These are phyloP conservation scores for Zygaena filipendulae DNA, from an alignment of 2,888 invertebrate species.

Conservation along the genomic window DNA sequence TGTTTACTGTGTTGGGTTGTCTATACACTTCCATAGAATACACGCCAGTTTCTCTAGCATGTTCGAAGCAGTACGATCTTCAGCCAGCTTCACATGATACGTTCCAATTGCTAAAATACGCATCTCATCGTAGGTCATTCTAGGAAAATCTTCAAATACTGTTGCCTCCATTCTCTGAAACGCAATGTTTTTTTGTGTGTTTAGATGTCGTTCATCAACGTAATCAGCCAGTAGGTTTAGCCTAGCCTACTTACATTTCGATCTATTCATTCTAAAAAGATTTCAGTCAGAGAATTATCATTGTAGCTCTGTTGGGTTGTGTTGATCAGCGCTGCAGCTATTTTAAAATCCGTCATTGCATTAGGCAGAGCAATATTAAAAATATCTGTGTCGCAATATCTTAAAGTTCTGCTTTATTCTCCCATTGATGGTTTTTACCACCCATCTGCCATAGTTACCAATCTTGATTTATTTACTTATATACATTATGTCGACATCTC, in stretches of 20 bases:
- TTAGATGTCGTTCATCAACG: constrained; percentile 3
- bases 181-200: constrained; percentile 6
- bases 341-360: constrained; percentile 9
- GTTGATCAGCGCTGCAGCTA: constrained; percentile 9
- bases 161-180: constrained; percentile 6
- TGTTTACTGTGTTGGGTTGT: constrained; percentile 4
- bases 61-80: constrained; percentile 8
- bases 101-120: constrained; percentile 6
- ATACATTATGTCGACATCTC: too few species aligned
- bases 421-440: constrained; percentile 12
- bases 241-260: constrained; percentile 7
- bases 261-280: constrained; percentile 7
- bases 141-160: constrained; percentile 5
- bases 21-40: constrained; percentile 8
- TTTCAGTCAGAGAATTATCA: constrained; percentile 6
- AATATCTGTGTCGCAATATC: constrained; percentile 7
- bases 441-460: constrained; percentile 12
- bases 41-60: constrained; percentile 3
- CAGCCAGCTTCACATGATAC: constrained; percentile 4
- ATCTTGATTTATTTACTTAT: constrained; percentile 11
- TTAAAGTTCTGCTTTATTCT: constrained; percentile 10
- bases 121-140: constrained; percentile 6
- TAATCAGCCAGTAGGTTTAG: constrained; percentile 8
- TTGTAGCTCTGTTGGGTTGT: constrained; percentile 7
- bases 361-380: constrained; percentile 9